Percentiles rank a stretch among this genome's conserved stretches.
Conservation (phyloP, 1,140 invertebrate genomes). For the Drosophila bifasciata region DNA sequence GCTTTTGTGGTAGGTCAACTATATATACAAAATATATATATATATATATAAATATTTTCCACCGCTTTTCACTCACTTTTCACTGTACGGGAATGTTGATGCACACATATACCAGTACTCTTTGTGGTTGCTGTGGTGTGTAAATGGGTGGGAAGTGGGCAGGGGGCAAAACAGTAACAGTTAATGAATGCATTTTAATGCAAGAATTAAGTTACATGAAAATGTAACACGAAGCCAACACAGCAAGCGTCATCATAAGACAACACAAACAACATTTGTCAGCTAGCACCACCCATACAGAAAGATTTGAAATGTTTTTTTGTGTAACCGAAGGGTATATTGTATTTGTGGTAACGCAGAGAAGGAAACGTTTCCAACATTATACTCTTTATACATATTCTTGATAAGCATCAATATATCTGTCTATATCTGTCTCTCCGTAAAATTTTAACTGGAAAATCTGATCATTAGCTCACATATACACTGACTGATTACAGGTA, state of each 20-base stretch:
- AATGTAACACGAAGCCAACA: constrained; percentile 65
- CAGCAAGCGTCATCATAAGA: constrained; percentile 34
- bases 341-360: no score
- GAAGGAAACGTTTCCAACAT: no score
- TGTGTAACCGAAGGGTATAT: no score
- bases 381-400: no score
- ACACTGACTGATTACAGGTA: no score
- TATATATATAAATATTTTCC: constrained; percentile 66
- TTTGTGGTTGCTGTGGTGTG: constrained; percentile 54
- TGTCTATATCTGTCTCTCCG: no score
- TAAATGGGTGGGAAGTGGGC: constrained; percentile 13
- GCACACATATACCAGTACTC: neutral
- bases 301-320: constrained; percentile 47
- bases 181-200: constrained; percentile 81
- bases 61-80: constrained; percentile 24
- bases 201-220: constrained; percentile 79
- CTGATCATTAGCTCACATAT: no score
- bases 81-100: neutral
- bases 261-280: constrained; percentile 25
- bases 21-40: constrained; percentile 37
- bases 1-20: constrained; percentile 60
- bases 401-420: no score
- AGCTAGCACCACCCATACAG: constrained; percentile 52
- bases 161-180: constrained; percentile 41
- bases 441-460: no score